Base-by-base conservation (phyloP, 2,888 invertebrate genomes). In the Ephialtes manifestator region DNA sequence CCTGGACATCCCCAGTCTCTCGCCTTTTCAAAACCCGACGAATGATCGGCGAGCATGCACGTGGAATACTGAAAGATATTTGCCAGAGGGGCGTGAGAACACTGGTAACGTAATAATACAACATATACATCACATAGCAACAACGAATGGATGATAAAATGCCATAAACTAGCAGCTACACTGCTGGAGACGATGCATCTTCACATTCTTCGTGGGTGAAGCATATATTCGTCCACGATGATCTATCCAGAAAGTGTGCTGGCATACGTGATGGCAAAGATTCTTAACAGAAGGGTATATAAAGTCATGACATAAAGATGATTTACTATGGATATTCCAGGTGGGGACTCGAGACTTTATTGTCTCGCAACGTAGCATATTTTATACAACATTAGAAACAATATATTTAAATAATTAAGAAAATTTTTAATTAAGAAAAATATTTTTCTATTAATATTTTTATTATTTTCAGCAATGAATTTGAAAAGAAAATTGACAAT, bases 41-140 rank as follows among this genome's bases (percentile, higher is more conserved):
- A 82, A 74, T 67, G 58, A 67, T 78, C 77, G 39, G 53, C 53
- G 65, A 46, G 43, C 35, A 79, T 72, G 80, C 80, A 46, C 39
- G 65, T 53, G 65, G 72, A 83, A 71, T 71, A 83, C 77, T 51
- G 35, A 72, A 58, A 71, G 55, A 55, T 46, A 65, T 68, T 31
- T 8, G 46, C 48, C 35, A 35, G 48, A 68, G 53, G 58, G 78
- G 78, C 83, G 83, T 83, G 83, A 83, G 83, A 83, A 78, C 24
- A 20, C 55, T 58, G 70, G 63, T 68, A 48, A 68, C 28, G 58
- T 28, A 31, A 75, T 31, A 74, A 53, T 43, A 53, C 48, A 70
- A 10, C 39, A 20, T 43, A 18, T 65, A 65, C 39, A 51, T 60
- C 13, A 5, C 20, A 39, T 20, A 58, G 71, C 51, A 65, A 51